Evolutionary conservation across 2,113 vertebrate genomes (phyloP), one percentile per base, ranked within the genome.

Genomic region (Rattus rattus): DNA sequence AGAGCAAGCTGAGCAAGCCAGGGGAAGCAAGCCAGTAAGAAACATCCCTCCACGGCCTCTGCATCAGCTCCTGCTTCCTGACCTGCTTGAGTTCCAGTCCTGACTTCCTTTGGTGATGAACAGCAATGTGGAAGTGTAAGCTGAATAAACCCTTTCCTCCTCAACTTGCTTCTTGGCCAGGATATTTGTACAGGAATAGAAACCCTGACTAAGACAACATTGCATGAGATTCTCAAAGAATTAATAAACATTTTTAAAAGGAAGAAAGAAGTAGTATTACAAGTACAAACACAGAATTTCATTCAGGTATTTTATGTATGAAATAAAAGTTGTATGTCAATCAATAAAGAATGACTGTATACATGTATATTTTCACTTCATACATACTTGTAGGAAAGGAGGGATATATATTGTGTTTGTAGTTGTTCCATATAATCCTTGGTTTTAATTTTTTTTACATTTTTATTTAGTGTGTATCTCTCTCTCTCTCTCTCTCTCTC

Each of bases 381-480:
- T 19, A 80, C 28, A 49, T 5, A 30, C 52, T 87, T 49, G 43
- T 87, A 26, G 85, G 36, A 85, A 65, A 65, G 84, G 85, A 47
- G 39, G 59, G 80, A 76, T 19, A 54, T 84, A 70, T 94, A 88
- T 81, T 89, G 94, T 95, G 26, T 85, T 69, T 30, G 6, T 72
- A 69, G 92, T 84, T 96, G 43, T 90, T 96, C n/a, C 61, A 86
- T 80, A 61, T 86, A 79, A n/a, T 91, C 93, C 28, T 79, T 79
- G 28, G 28, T 52, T 79, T 79, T 26, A 79, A 79, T 9, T 33
- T 79, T 79, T 79, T 79, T 79, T 79, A 33, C 28, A 52, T 52
- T 79, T 52, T 47, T 28, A 28, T 12, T 49, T 28, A 13, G 47
- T 76, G 6, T 63, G 1, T 20, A 3, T 61, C 59, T 61, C 59